Percentiles rank a stretch among this genome's conserved stretches.
These are phyloP conservation scores for Spodoptera exigua DNA, from an alignment of 2,888 invertebrate species.

Conservation along the genomic window DNA sequence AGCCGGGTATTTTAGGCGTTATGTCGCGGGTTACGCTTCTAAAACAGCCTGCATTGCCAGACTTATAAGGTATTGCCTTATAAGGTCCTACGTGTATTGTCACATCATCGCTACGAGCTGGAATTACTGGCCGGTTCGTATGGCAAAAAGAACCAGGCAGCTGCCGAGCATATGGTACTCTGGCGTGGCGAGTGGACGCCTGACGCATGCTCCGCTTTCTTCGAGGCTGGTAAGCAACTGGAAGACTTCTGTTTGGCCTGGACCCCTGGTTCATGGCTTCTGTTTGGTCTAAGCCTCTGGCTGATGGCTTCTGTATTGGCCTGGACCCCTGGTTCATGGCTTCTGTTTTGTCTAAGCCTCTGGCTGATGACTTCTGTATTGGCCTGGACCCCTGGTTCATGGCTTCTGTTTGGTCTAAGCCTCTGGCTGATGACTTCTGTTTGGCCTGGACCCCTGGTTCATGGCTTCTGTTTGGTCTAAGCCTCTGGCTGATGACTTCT, in stretches of 20 bases:
- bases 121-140: conserved; percentile 8
- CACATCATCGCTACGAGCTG: conserved; percentile 7
- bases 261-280: conserved; percentile 2
- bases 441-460: no score
- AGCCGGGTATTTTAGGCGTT: conserved; percentile 16
- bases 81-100: not conserved
- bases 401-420: not conserved
- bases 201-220: no score
- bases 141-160: conserved; percentile 19
- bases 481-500: no score
- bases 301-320: no score
- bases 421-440: no score
- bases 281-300: no score
- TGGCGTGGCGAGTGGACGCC: no score
- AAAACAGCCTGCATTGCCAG: conserved; percentile 3
- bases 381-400: no score
- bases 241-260: not conserved
- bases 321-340: no score
- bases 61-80: not conserved
- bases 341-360: no score
- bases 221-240: no score
- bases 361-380: no score
- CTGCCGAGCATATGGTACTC: conserved; percentile 12
- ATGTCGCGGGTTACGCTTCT: conserved; percentile 10
- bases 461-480: conserved; percentile 1